Percentiles rank a stretch among this genome's conserved stretches.
Evolutionary conservation across 2,888 invertebrate genomes (phyloP).

Genomic region (Uropetala carovei): DNA sequence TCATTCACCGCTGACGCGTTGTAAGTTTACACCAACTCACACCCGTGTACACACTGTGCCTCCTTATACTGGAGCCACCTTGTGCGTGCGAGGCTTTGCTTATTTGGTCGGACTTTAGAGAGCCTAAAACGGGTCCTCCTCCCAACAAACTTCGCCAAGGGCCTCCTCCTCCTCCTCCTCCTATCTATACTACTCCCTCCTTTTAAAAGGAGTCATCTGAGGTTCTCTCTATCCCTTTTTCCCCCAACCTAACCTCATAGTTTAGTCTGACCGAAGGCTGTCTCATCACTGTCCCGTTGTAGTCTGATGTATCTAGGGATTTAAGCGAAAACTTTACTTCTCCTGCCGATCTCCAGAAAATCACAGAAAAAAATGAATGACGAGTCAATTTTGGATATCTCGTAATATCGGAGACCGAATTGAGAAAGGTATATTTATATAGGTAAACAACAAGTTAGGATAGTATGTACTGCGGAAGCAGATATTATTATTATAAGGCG

Average conservation of each 20-base stretch:
- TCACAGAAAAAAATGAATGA: background rate
- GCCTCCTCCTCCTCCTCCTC: too few relatives aligned
- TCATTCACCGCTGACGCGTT: background rate
- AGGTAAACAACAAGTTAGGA: too few relatives aligned
- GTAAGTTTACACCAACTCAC: background rate
- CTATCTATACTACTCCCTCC: background rate
- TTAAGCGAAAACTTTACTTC: background rate
- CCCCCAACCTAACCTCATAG: background rate
- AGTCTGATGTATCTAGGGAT: background rate
- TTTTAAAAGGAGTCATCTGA: background rate
- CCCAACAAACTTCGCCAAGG: too few relatives aligned
- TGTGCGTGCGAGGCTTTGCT: background rate
- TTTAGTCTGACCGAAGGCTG: background rate
- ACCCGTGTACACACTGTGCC: background rate
- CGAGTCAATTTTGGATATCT: too few relatives aligned
- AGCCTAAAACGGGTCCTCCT: too few relatives aligned
- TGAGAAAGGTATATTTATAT: too few relatives aligned
- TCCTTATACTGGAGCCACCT: background rate
- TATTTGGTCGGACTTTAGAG: too few relatives aligned
- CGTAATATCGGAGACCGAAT: too few relatives aligned
- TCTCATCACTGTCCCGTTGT: background rate
- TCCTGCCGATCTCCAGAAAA: background rate
- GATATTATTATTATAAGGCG: too few relatives aligned
- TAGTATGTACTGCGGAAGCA: too few relatives aligned
- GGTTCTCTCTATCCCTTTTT: background rate